Evolutionary conservation across 2,888 invertebrate species (phyloP), one percentile per base, ranked within the genome.

Genomic region (Seira musarum): DNA sequence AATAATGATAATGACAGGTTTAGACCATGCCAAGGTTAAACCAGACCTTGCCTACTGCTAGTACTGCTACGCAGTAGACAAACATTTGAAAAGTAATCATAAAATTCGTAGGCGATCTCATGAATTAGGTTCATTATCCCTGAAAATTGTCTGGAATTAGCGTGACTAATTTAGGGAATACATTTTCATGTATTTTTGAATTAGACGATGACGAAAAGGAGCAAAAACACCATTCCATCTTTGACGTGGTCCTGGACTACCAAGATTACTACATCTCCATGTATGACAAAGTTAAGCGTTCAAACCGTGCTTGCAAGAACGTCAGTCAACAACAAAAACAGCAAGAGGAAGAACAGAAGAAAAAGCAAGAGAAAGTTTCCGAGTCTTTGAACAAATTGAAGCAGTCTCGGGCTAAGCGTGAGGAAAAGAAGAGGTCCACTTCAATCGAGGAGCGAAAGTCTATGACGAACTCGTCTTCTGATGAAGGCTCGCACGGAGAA

Each of bases 241-340:
- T 96, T 89, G 96, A 96, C 88, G 95, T 96, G 78, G 93, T 95
- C 63, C 94, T 95, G 88, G 96, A 96, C 57, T 65, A 69, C 30
- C 70, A 67, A 65, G 74, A 80, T 49, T 74, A 94, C 10, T 97
- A 96, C 88, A 95, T 97, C 81, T 97, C 97, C 10, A 98, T 98
- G 98, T 98, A 98, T 89, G 98, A 98, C 88, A 98, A 98, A 90
- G 96, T 97, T 0, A 97, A 97, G 89, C 92, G 96, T 57, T 96
- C 96, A 24, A 96, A 96, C 87, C 87, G 88, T 74, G 87, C 88
- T 25, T 88, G 88, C 73, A 96, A 96, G 89, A 96, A 96, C 88
- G 74, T 65, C 25, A 68, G 71, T 19, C 74, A 78, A 21, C 95
- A 96, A 94, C 95, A 96, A 88, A 96, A 96, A 88, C 93, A 95